phyloP scores from a whole-genome alignment of 2,113 vertebrate species.

The Lampris megalopsis region DNA sequence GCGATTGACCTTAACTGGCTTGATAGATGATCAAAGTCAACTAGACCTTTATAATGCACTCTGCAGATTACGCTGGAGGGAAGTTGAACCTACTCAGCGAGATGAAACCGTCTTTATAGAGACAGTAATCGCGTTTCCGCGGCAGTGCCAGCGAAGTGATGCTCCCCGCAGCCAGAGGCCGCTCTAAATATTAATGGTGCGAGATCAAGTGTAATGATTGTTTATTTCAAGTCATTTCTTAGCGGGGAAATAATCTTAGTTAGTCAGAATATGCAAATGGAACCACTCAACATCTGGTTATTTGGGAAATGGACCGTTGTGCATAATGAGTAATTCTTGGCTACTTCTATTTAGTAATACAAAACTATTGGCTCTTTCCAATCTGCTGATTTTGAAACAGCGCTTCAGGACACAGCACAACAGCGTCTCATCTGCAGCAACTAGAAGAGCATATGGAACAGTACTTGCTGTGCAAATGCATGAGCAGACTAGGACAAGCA shows the following conservation, averaged over 20 bases:
- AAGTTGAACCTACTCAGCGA: no score
- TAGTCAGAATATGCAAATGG: background rate
- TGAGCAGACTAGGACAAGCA: background rate
- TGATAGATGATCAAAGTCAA: conserved; percentile 44
- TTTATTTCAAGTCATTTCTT: background rate
- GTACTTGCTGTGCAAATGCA: no score
- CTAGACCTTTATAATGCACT: conserved; percentile 11
- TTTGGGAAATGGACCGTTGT: no score
- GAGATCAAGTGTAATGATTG: background rate
- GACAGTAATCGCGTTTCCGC: background rate
- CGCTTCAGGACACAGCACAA: no score
- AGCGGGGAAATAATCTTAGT: background rate
- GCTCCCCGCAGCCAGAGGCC: background rate
- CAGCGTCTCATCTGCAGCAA: no score
- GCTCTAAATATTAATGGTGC: background rate
- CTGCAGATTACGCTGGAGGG: background rate
- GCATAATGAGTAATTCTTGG: no score
- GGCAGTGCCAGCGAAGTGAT: background rate
- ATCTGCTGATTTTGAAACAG: no score
- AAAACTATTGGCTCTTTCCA: no score
- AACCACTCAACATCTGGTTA: no score
- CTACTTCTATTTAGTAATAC: no score
- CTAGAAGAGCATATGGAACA: no score
- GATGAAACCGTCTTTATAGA: background rate
- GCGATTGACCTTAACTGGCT: conserved; percentile 41